Evolutionary conservation across 2,888 invertebrate genomes (phyloP), one percentile per base, ranked within the genome.

Genomic region (Liodrosophila aerea): DNA sequence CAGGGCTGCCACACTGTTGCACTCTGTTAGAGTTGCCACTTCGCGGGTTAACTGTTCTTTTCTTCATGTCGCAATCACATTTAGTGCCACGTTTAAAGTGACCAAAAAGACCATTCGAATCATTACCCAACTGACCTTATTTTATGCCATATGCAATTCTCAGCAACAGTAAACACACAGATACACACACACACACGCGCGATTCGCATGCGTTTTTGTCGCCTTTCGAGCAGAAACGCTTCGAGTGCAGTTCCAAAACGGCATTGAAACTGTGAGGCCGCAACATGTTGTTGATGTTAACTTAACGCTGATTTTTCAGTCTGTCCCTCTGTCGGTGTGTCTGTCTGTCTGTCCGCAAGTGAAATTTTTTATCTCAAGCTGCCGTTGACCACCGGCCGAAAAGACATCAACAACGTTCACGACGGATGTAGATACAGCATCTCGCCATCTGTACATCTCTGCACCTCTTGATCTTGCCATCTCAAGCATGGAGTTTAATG

Each of bases 41-140:
- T n/a, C n/a, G n/a, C n/a, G n/a, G n/a, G n/a, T n/a, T n/a, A n/a
- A n/a, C n/a, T n/a, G n/a, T n/a, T n/a, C n/a, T n/a, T n/a, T n/a
- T n/a, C n/a, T n/a, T n/a, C n/a, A n/a, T 63, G 39, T 54, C 54
- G 74, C 58, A 51, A 73, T 36, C 18, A 39, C 43, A 22, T 4
- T 22, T 49, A 43, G 40, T 34, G 75, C 66, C 76, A 77, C 85
- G 80, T 71, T 83, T 63, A 63, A 45, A 60, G 71, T 58, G 63
- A 59, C 58, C 18, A 1, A 45, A n/a, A 50, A 37, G 31, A 51
- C 40, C 34, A 31, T 34, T 41, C 13, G 30, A 37, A 45, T 45
- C 77, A 77, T 78, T 78, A 80, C 86, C 84, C 86, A 78, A 85
- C 84, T 85, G 78, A 78, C 78, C 78, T 76, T 78, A 85, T 85